Base-by-base conservation (phyloP, 1,140 invertebrate genomes). In the Venustaconcha ellipsiformis region DNA sequence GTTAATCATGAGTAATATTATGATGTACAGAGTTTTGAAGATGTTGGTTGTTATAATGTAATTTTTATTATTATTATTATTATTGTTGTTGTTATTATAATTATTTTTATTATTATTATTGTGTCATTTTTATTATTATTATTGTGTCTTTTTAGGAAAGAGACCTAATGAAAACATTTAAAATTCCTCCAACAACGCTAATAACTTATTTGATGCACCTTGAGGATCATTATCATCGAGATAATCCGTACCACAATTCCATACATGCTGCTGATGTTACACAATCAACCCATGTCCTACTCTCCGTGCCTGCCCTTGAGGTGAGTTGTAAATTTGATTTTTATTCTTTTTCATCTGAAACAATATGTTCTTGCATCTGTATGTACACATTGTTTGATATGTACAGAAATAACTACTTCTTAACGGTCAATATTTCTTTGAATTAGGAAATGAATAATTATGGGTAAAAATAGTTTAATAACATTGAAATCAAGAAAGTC, bases 171-270 rank as follows among this genome's bases (percentile, higher is more conserved):
- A 96, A 96, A 89, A 94, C 95, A 66, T 95, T 99, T 89, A 95
- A 98, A 91, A 99, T 99, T 89, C 95, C 96, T 76, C 93, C 96
- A 60, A 95, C 96, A 90, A 97, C 94, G 70, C 95, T 99, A 89
- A 93, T 99, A 84, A 96, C 95, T 74, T 99, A 98, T 91, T 94
- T 99, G 91, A 95, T 97, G 93, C 98, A 97, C 72, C 92, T 99
- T 78, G 98, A 99, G 91, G 97, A 99, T 91, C 97, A 99, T 91
- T 99, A 99, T 91, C 93, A 97, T 78, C 70, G 80, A 30, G 91
- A 91, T 70, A 85, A 86, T 37, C 89, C 90, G 70, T 91, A 91
- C 83, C 92, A 92, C 82, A 92, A 92, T 78, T 87, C 88, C 71
- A 89, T 91, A 74, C 92, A 92, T 78, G 92, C 90, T 48, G 91